phyloP scores from a whole-genome alignment of 2,113 vertebrate species.

The Ammodytes marinus region DNA sequence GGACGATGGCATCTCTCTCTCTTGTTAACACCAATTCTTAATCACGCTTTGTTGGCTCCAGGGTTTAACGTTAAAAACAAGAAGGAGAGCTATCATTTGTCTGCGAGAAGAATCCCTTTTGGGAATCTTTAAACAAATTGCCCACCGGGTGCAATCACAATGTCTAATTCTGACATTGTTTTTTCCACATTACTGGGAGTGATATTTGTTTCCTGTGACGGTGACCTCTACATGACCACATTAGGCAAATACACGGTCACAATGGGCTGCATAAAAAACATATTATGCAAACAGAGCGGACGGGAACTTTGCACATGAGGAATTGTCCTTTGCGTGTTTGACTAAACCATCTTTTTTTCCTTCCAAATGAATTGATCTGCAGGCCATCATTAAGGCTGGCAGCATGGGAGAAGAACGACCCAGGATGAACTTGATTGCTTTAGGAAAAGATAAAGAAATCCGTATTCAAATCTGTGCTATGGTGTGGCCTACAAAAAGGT shows the following conservation, averaged over 20 bases:
- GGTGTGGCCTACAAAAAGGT: neutral
- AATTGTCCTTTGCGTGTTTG: slow-evolving; percentile 29
- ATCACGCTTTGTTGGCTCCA: slow-evolving; percentile 48
- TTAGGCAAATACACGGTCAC: slow-evolving; percentile 48
- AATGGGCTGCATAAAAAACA: slow-evolving; percentile 44
- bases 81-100: slow-evolving; percentile 49
- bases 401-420: neutral
- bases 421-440: slow-evolving; percentile 2
- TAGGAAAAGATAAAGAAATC: slow-evolving; percentile 3
- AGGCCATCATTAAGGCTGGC: neutral
- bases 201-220: slow-evolving; percentile 12
- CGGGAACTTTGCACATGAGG: neutral
- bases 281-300: slow-evolving; percentile 58
- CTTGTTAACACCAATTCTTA: slow-evolving; percentile 71
- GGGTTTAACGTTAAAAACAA: slow-evolving; percentile 51
- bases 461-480: neutral
- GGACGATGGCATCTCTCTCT: slow-evolving; percentile 54
- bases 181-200: slow-evolving; percentile 5
- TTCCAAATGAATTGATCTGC: slow-evolving; percentile 50
- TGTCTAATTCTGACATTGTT: slow-evolving; percentile 29
- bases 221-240: slow-evolving; percentile 50
- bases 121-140: slow-evolving; percentile 32
- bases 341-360: slow-evolving; percentile 39
- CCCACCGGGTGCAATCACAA: slow-evolving; percentile 21
- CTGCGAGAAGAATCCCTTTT: slow-evolving; percentile 27